These are phyloP conservation scores for Lerema accius DNA, from an alignment of 1,140 invertebrate species.

Conservation along the genomic window DNA sequence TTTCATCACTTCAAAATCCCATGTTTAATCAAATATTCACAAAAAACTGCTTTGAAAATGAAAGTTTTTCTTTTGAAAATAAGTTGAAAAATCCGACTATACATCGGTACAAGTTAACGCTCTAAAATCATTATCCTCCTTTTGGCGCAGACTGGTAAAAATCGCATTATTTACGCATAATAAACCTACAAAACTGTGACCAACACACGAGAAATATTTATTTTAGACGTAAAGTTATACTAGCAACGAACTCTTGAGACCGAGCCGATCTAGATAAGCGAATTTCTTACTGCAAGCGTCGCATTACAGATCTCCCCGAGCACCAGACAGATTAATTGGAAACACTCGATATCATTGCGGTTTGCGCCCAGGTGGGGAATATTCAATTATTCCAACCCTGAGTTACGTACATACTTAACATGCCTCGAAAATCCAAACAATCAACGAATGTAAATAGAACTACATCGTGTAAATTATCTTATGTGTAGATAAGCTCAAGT, in stretches of 20 bases:
- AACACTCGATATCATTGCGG: conserved; percentile 53
- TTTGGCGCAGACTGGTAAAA: too few relatives aligned
- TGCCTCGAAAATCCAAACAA: conserved; percentile 48
- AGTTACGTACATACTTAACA: conserved; percentile 46
- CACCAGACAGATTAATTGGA: conserved; percentile 58
- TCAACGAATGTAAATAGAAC: too few relatives aligned
- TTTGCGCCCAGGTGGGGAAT: conserved; percentile 50
- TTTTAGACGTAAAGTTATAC: conserved; percentile 1
- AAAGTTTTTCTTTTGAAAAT: too few relatives aligned
- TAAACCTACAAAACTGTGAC: not conserved
- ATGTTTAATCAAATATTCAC: too few relatives aligned
- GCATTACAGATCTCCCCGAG: conserved; percentile 40
- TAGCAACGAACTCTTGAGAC: conserved; percentile 36
- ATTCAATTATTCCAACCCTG: conserved; percentile 61
- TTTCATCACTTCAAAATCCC: too few relatives aligned
- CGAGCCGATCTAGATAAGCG: conserved; percentile 48
- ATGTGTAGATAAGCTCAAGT: too few relatives aligned
- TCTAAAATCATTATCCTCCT: too few relatives aligned
- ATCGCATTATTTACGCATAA: too few relatives aligned
- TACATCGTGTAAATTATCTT: too few relatives aligned
- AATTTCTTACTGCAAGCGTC: conserved; percentile 38
- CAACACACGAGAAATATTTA: not conserved
- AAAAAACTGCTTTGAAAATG: too few relatives aligned
- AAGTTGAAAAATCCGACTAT: too few relatives aligned
- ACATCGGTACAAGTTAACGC: too few relatives aligned